Evolutionary conservation across 2,888 invertebrate species (phyloP), one percentile per base, ranked within the genome.

Genomic region (Pyrgus malvae): DNA sequence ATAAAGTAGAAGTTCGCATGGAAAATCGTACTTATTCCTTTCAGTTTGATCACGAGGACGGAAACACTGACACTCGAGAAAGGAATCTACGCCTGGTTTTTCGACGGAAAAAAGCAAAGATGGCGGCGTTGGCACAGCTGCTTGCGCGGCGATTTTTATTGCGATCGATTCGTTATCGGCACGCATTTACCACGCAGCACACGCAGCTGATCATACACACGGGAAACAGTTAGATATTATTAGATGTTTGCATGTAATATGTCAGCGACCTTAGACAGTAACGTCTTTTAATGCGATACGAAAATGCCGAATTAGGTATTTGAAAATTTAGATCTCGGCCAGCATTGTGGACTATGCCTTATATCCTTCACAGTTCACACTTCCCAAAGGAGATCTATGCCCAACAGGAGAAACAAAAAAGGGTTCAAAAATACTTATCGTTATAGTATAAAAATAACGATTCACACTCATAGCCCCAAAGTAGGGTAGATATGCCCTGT

Each of bases 101-200:
- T 74, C 72, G 56, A 63, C 57, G 57, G 51, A 48, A 67, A 69
- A 69, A 66, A 69, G 69, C 3, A 21, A 63, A 74, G 65, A 76
- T 71, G 73, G 68, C 66, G 69, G 65, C 73, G 72, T 76, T 78
- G 64, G 72, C 66, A 74, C 83, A 83, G 83, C 84, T 84, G 81
- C 70, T 63, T 64, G 64, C 55, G 67, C 59, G 61, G 64, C 66
- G 68, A 63, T 65, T 76, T 70, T 71, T 74, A 67, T 69, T 68
- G 63, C 67, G 63, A 53, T 56, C 58, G 63, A 68, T 68, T 70
- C 63, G 66, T 68, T 72, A 70, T 69, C 68, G 63, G 48, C 16
- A n/a, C n/a, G 42, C 48, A 31, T 38, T 46, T 14, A 57, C 48
- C 56, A 61, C 60, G 57, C 55, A 59, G 58, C 59, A 49, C 35